A percentile compares a stretch with the other conserved stretches of the same genome.
phyloP scores from a whole-genome alignment of 2,888 invertebrate genomes.

The Phengaris alcon region DNA sequence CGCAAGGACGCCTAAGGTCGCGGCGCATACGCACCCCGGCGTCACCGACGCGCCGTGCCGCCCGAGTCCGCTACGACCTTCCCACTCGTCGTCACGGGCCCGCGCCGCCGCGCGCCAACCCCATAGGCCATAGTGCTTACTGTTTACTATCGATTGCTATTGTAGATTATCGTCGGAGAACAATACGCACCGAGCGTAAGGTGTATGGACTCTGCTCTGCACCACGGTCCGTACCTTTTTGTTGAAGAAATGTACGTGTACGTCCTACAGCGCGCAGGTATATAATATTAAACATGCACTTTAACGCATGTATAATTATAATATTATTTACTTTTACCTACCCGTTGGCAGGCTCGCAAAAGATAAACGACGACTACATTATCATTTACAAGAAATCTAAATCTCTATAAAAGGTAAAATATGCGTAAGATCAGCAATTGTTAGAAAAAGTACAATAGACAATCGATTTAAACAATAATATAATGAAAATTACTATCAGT shows the following conservation, averaged over 20 bases:
- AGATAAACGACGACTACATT: background rate
- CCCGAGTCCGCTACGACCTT: conserved; percentile 54
- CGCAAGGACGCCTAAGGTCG: conserved; percentile 71
- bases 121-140: background rate
- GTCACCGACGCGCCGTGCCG: background rate
- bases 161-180: no score
- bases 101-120: background rate
- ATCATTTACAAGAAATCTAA: background rate
- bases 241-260: no score
- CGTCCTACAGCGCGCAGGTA: background rate
- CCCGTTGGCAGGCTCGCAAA: background rate
- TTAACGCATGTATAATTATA: no score
- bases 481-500: background rate
- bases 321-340: background rate
- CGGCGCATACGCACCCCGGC: conserved; percentile 46
- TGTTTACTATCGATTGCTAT: background rate
- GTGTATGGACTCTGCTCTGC: no score
- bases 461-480: background rate
- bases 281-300: background rate
- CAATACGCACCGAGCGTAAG: no score
- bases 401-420: background rate
- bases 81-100: conserved; percentile 32
- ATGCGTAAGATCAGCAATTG: background rate
- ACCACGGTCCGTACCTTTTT: no score
- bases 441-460: background rate